A percentile compares a stretch with the other conserved stretches of the same genome.
Conservation (phyloP, 2,797 vertebrate genomes). For the Heterohyrax brucei region DNA sequence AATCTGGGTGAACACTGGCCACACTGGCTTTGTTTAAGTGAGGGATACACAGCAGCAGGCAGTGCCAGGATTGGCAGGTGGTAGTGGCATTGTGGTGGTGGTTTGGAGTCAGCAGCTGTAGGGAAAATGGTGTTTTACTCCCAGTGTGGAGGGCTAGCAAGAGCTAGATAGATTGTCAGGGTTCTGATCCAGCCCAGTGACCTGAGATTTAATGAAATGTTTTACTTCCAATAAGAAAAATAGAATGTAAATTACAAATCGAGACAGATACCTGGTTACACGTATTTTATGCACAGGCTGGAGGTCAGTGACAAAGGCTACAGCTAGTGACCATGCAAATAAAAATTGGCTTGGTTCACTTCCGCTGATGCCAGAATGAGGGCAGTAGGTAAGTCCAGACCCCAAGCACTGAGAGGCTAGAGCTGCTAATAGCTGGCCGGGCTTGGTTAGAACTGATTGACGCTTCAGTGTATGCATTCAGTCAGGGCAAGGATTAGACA, state of each 20-base stretch:
- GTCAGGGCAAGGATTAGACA: neutral
- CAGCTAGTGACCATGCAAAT: neutral
- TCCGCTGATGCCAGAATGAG: neutral
- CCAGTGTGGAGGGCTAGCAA: constrained; percentile 19
- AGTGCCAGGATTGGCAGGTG: neutral
- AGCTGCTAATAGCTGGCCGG: neutral
- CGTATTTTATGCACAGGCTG: neutral
- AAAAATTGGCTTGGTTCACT: neutral
- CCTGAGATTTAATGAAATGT: constrained; percentile 5
- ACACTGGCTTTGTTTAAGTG: neutral
- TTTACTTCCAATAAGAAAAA: constrained; percentile 10
- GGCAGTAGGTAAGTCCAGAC: neutral
- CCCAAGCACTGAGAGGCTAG: neutral
- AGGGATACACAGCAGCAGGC: neutral
- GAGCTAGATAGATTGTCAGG: neutral
- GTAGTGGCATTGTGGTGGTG: neutral
- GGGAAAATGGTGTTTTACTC: neutral
- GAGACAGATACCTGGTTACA: neutral
- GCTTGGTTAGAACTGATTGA: neutral
- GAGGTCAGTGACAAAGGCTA: neutral
- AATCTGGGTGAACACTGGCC: neutral
- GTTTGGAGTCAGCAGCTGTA: constrained; percentile 1
- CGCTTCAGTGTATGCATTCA: neutral
- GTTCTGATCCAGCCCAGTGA: constrained; percentile 57
- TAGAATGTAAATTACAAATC: neutral